A percentile compares a stretch with the other conserved stretches of the same genome.
Evolutionary conservation across 2,113 vertebrate species (phyloP).

Genomic region (Nansenia antarctica): DNA sequence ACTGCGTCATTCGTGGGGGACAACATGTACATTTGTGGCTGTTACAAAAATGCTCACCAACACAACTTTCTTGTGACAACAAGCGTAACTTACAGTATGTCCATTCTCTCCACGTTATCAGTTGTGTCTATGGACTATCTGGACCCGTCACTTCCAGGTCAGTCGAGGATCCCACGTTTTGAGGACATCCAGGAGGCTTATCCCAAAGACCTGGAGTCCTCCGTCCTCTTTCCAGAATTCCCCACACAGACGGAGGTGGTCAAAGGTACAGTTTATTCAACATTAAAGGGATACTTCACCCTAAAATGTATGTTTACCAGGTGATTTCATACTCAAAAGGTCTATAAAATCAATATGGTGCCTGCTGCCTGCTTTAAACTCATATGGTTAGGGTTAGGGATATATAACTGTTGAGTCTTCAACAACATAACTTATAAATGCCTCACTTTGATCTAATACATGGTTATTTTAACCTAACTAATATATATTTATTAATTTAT

Average conservation of each 20-base stretch:
- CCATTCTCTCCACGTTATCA: constrained; percentile 8
- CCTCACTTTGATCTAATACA: neutral
- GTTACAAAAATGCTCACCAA: too few species aligned
- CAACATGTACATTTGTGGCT: too few species aligned
- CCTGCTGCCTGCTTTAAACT: neutral
- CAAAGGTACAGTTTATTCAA: constrained; percentile 65
- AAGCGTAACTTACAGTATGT: neutral
- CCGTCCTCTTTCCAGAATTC: constrained; percentile 77
- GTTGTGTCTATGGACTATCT: constrained; percentile 85
- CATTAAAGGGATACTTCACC: neutral
- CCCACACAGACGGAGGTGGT: constrained; percentile 68
- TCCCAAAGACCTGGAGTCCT: constrained; percentile 78
- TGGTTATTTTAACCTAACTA: too few species aligned
- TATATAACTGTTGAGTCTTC: neutral
- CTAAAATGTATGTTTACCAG: neutral
- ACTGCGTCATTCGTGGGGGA: too few species aligned
- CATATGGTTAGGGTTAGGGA: neutral
- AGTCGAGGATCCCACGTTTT: constrained; percentile 76
- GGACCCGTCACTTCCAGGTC: constrained; percentile 77
- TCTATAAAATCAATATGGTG: neutral
- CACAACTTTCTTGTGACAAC: neutral
- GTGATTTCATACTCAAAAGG: neutral
- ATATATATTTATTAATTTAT: too few species aligned
- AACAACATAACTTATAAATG: neutral
- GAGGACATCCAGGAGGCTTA: constrained; percentile 69